Percentiles rank a stretch among this genome's conserved stretches.
phyloP scores from a whole-genome alignment of 37 sponge, comb jelly and placozoan species.

The Hormiphora californensis region DNA sequence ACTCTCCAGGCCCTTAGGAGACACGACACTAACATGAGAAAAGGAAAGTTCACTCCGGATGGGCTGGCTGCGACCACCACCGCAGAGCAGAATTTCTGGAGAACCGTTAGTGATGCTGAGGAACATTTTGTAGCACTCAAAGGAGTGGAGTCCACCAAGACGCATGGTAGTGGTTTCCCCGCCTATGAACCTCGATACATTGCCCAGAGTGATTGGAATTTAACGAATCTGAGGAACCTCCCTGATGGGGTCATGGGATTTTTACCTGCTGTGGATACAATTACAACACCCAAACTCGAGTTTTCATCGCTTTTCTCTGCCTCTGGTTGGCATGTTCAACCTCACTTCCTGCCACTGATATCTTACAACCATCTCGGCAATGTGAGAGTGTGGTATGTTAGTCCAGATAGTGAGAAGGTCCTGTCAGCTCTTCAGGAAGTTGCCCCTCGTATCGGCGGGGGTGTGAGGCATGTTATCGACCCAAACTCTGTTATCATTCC shows the following conservation, averaged over 20 bases:
- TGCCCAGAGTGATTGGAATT: slow-evolving; percentile 17
- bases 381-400: neutral
- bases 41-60: slow-evolving; percentile 2
- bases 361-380: slow-evolving; percentile 35
- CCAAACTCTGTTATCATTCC: slow-evolving; percentile 11
- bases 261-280: neutral
- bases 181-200: slow-evolving; percentile 28
- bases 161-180: slow-evolving; percentile 15
- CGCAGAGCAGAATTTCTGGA: slow-evolving; percentile 29
- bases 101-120: neutral
- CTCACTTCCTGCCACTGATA: slow-evolving; percentile 29
- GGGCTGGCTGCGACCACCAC: neutral
- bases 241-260: slow-evolving; percentile 29
- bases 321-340: slow-evolving; percentile 5
- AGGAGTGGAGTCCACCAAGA: slow-evolving; percentile 27
- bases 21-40: neutral
- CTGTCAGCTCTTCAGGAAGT: neutral
- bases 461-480: slow-evolving; percentile 10
- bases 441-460: neutral
- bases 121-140: neutral
- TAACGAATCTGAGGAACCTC: slow-evolving; percentile 3
- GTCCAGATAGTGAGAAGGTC: neutral
- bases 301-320: neutral
- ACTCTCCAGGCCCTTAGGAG: slow-evolving; percentile 5
- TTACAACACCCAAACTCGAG: neutral